A percentile compares a stretch with the other conserved stretches of the same genome.
These are phyloP conservation scores for Heliconius hermathena DNA, from an alignment of 1,140 invertebrate species.

Conservation along the genomic window DNA sequence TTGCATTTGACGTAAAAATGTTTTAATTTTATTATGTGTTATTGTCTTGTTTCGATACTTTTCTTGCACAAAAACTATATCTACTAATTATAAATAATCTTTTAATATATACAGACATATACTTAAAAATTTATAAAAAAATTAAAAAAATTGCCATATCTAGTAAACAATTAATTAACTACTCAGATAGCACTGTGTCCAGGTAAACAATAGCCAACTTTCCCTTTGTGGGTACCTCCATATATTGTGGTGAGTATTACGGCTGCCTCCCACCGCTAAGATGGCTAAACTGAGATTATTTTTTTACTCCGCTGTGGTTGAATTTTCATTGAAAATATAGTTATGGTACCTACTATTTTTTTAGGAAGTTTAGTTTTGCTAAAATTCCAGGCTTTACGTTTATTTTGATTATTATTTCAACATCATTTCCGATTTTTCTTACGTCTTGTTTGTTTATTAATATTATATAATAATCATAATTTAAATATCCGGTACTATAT, in stretches of 20 bases:
- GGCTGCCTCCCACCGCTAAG: slow-evolving; percentile 19
- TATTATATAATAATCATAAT: too few relatives aligned
- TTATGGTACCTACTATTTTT: neutral
- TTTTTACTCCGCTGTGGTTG: neutral
- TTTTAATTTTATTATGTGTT: too few relatives aligned
- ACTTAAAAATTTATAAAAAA: too few relatives aligned
- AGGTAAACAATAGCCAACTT: slow-evolving; percentile 66
- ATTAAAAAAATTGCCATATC: slow-evolving; percentile 20
- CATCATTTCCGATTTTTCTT: too few relatives aligned
- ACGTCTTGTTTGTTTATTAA: too few relatives aligned
- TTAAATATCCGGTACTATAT: too few relatives aligned
- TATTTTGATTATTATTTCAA: neutral
- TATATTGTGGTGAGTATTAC: slow-evolving; percentile 34
- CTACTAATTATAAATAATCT: too few relatives aligned
- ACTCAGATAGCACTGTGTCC: slow-evolving; percentile 40
- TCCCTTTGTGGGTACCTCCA: slow-evolving; percentile 53
- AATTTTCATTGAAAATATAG: slow-evolving; percentile 4
- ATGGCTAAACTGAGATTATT: slow-evolving; percentile 25
- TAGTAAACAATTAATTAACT: slow-evolving; percentile 41
- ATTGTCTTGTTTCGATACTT: too few relatives aligned
- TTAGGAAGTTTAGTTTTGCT: neutral
- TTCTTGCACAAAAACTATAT: too few relatives aligned
- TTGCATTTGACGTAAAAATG: too few relatives aligned
- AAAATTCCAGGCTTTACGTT: neutral
- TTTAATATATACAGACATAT: neutral